Conservation (phyloP, 2,113 vertebrate genomes). For the Chlamydotis undulata region DNA sequence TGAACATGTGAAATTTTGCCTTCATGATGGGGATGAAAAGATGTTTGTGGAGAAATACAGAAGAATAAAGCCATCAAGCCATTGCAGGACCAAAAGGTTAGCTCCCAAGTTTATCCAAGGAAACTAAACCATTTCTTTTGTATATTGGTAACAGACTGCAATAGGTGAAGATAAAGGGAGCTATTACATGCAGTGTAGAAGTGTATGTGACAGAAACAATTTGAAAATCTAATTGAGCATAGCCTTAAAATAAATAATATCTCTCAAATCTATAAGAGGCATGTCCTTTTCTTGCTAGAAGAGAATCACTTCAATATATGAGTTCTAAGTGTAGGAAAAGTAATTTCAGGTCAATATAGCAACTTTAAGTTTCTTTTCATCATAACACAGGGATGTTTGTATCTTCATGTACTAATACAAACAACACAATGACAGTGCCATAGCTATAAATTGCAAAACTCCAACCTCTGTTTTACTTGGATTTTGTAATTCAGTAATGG, state of each 20-base stretch:
- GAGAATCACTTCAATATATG: neutral
- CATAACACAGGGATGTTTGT: neutral
- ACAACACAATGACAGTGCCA: accelerated
- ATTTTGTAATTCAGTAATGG: neutral
- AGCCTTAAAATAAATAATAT: neutral
- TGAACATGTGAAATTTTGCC: neutral
- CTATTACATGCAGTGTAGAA: neutral
- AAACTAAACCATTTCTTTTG: neutral
- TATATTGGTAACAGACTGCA: neutral
- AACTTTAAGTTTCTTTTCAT: neutral
- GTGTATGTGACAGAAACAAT: neutral
- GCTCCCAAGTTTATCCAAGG: neutral
- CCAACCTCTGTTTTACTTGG: neutral
- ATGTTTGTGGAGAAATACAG: accelerated
- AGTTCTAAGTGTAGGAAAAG: neutral
- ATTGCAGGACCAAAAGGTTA: neutral
- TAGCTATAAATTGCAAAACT: neutral
- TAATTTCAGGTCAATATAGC: neutral
- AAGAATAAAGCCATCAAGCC: neutral
- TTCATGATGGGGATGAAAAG: neutral
- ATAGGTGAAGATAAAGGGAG: neutral
- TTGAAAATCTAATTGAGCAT: neutral
- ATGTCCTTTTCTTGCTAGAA: neutral
- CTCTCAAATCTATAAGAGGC: neutral
- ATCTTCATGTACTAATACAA: neutral